Evolutionary conservation across 2,797 vertebrate species (phyloP), one percentile per base, ranked within the genome.

Genomic region (Zonotrichia albicollis): DNA sequence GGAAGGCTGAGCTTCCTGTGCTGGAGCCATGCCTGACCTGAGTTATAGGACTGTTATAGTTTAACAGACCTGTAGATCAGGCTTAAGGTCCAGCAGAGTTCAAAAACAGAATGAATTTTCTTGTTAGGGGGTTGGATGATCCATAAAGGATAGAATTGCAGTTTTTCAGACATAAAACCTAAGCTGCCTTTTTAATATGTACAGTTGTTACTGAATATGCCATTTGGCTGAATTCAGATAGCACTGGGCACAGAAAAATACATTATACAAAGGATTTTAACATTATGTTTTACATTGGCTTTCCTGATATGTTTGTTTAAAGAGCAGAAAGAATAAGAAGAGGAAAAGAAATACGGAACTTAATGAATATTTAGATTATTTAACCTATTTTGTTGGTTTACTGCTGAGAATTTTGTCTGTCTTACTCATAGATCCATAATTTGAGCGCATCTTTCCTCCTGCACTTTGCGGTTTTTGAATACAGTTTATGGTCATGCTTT

Each of bases 31-130:
- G 87, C 89, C 85, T 89, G 93, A 7, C 38, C 77, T 79, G 53
- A 75, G 79, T 90, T 95, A 80, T 68, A 54, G 54, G 54, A n/a
- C 54, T 0, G 1, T 74, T 83, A 60, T 42, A 79, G 55, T 91
- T 93, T 81, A 86, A 90, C 60, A 60, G 65, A 87, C 74, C 53
- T 74, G 36, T 70, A 90, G 89, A 67, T 93, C 60, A 89, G 61
- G 40, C 72, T 87, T 89, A 67, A 87, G 18, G 34, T 73, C 67
- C n/a, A 54, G 38, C 6, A 58, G 75, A 83, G 50, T 46, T 94
- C 1, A 15, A 89, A 92, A 85, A 72, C 14, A 9, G 54, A 65
- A 77, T 40, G 11, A 65, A 51, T 89, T 93, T 79, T 71, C 57
- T 42, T 77, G 12, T 85, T 87, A 72, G 11, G 42, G 27, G 17